These are phyloP conservation scores for Solea solea DNA, from an alignment of 2,113 vertebrate species.

Conservation along the genomic window DNA sequence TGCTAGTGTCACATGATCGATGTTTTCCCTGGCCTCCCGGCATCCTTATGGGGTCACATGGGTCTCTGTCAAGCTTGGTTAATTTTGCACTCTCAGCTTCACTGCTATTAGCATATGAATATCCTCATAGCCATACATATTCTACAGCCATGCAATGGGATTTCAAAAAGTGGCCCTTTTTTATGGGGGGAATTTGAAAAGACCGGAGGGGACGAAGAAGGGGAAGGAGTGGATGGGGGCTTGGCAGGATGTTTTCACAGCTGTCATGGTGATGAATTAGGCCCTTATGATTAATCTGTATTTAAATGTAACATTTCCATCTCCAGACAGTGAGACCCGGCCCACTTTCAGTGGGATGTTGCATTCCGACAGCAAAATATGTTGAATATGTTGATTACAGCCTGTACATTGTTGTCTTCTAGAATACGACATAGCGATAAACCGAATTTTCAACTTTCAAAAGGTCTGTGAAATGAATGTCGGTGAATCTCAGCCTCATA, in stretches of 20 bases:
- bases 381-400: constrained; percentile 57
- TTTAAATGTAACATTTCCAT: constrained; percentile 79
- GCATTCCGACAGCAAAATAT: constrained; percentile 60
- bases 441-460: not conserved
- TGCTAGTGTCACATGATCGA: constrained; percentile 73
- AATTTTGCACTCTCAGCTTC: constrained; percentile 73
- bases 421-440: constrained; percentile 4
- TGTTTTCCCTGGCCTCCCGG: constrained; percentile 70
- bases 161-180: constrained; percentile 66
- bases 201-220: constrained; percentile 70
- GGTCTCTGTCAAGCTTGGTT: constrained; percentile 78
- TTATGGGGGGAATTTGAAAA: constrained; percentile 59
- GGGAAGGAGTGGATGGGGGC: constrained; percentile 67
- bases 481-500: constrained; percentile 18
- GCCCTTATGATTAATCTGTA: constrained; percentile 77
- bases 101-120: constrained; percentile 77
- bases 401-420: not conserved
- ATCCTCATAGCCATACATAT: constrained; percentile 71
- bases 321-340: constrained; percentile 62
- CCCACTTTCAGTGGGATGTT: constrained; percentile 63
- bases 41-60: constrained; percentile 71
- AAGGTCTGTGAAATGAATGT: constrained; percentile 2
- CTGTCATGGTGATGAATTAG: constrained; percentile 79
- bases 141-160: constrained; percentile 65
- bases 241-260: constrained; percentile 76